These are phyloP conservation scores for Brachionus asplanchnoidis DNA, from an alignment of 1,140 invertebrate genomes.

Conservation along the genomic window DNA sequence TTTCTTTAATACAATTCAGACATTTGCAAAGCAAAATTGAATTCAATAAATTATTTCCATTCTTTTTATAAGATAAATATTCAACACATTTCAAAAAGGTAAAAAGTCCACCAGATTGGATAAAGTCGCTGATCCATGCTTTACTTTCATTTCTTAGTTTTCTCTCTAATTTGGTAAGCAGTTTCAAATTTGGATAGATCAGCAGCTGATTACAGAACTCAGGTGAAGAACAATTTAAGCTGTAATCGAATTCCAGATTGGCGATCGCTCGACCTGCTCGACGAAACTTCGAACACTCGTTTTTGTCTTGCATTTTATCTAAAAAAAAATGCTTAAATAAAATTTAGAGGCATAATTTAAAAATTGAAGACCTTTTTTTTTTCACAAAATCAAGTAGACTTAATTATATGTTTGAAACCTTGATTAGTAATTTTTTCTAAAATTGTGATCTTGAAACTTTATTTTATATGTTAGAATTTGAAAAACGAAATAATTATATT, in stretches of 20 bases:
- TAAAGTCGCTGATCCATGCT: neutral
- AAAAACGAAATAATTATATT: neutral
- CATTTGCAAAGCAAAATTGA: slow-evolving; percentile 1
- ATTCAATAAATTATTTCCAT: neutral
- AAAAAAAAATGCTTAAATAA: neutral
- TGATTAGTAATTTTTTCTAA: neutral
- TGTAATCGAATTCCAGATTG: slow-evolving; percentile 6
- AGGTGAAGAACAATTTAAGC: neutral
- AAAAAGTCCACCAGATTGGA: neutral
- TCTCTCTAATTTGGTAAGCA: neutral
- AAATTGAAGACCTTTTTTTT: neutral
- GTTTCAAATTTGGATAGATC: neutral
- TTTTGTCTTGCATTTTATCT: neutral
- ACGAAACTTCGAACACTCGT: neutral
- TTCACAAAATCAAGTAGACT: neutral
- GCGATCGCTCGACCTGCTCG: neutral
- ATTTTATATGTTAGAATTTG: neutral
- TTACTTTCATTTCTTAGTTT: neutral
- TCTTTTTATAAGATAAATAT: neutral
- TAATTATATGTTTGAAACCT: neutral
- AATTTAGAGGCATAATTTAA: neutral
- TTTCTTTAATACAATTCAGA: slow-evolving; percentile 12
- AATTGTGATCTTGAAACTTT: neutral
- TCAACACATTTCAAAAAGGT: neutral
- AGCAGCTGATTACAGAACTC: slow-evolving; percentile 19